Percentiles rank a stretch among this genome's conserved stretches.
These are phyloP conservation scores for Lophotis ruficrista DNA, from an alignment of 2,113 vertebrate species.

Conservation along the genomic window DNA sequence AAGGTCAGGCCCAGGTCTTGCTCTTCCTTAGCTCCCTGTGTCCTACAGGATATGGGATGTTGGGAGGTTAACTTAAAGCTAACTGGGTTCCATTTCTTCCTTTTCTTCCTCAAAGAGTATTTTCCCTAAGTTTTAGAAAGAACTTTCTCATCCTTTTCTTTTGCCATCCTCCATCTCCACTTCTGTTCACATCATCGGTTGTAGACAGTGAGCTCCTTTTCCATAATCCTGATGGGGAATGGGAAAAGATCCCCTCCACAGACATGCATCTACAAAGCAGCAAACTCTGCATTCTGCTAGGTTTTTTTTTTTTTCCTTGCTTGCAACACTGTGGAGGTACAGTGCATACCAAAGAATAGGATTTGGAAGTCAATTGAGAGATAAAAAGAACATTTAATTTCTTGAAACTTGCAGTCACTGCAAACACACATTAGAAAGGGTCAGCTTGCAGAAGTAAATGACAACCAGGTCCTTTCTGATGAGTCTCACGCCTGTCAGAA, in stretches of 20 bases:
- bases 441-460: not conserved
- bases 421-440: not conserved
- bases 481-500: not conserved
- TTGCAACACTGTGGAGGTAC: not conserved
- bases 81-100: not conserved
- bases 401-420: not conserved
- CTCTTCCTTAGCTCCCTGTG: not conserved
- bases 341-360: not conserved
- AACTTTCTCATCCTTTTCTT: not conserved
- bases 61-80: not conserved
- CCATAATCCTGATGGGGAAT: not conserved
- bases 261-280: not conserved
- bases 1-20: not conserved
- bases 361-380: not conserved
- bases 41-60: not conserved
- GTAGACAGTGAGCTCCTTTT: not conserved
- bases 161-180: not conserved
- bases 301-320: not conserved
- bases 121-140: not conserved
- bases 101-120: not conserved
- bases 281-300: not conserved
- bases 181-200: not conserved
- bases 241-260: not conserved
- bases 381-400: not conserved
- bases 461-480: not conserved